Evolutionary conservation across 2,797 vertebrate genomes (phyloP), one percentile per base, ranked within the genome.

Genomic region (Threskiornis aethiopicus): DNA sequence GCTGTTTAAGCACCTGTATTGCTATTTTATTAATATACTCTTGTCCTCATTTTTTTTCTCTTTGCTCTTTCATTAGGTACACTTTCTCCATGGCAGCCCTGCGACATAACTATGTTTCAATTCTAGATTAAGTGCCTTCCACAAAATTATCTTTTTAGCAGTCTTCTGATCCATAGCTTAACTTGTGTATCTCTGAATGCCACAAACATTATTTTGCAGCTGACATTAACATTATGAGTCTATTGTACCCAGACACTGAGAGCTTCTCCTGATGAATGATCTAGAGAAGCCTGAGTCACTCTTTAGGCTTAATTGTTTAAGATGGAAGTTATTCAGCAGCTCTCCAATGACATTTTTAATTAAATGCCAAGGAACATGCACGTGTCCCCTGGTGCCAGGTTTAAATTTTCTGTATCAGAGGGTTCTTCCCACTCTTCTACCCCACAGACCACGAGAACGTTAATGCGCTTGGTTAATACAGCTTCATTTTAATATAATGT

Each of bases 301-400:
- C 8, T 29, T 61, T 31, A 57, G 46, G 12, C 18, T 62, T 88
- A 61, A 39, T 58, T 89, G 57, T 89, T 81, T 72, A 61, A 77
- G 64, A 58, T 44, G 41, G 44, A 84, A 87, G 35, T 49, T 70
- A 79, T 21, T 94, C 59, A 88, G 61, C 84, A 90, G 35, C 70
- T 85, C 65, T 92, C 84, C 85, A 87, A 41, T 93, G 64, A 73
- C 47, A 66, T 92, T 94, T 93, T 94, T 77, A 90, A 91, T 93
- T 79, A 93, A 95, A 94, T 93, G 49, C n/a, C 64, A 81, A 44
- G 2, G 26, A 93, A 49, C 29, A 46, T 59, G 49, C 35, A 37
- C 1, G 2, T 35, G n/a, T 66, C 46, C 51, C 86, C 41, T 61
- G 51, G 18, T 89, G 52, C 75, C 72, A 52, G n/a, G 37, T 69